Evolutionary conservation across 2,888 invertebrate genomes (phyloP).

Genomic region (Habroteleia sp.): DNA sequence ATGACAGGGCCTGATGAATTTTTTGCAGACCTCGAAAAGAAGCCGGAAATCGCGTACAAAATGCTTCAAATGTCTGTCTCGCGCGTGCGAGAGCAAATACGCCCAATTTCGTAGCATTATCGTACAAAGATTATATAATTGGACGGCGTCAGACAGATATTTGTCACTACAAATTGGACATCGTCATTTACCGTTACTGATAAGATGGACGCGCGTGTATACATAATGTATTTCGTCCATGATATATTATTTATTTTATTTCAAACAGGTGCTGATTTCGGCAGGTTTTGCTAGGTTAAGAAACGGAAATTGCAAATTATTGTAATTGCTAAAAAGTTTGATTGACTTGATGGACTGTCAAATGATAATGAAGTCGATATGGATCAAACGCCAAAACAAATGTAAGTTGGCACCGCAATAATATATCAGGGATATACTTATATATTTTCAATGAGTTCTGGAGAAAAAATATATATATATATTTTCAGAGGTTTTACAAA

Average conservation of each 20-base stretch:
- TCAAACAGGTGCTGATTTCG: constrained; percentile 38
- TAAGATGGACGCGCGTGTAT: constrained; percentile 31
- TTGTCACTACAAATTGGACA: constrained; percentile 44
- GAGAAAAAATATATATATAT: no score
- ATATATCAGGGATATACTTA: no score
- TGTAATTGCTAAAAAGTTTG: constrained; percentile 14
- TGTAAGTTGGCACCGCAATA: no score
- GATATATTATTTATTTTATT: constrained; percentile 51
- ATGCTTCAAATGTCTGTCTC: constrained; percentile 35
- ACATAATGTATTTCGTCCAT: constrained; percentile 23
- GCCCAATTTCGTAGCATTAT: constrained; percentile 34
- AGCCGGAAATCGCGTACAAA: constrained; percentile 50
- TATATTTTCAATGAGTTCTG: no score
- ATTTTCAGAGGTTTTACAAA: no score
- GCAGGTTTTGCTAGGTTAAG: background rate
- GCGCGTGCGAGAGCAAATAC: constrained; percentile 33
- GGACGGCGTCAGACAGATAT: constrained; percentile 15
- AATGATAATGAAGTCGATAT: constrained; percentile 13
- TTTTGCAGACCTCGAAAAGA: constrained; percentile 6
- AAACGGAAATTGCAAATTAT: constrained; percentile 31
- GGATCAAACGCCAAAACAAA: no score
- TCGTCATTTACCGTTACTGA: constrained; percentile 37
- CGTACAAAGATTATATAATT: constrained; percentile 37
- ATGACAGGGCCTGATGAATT: constrained; percentile 35
- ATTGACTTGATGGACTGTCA: constrained; percentile 17